These are phyloP conservation scores for Eulemur macaco DNA, from an alignment of 2,113 vertebrate genomes.

Conservation along the genomic window DNA sequence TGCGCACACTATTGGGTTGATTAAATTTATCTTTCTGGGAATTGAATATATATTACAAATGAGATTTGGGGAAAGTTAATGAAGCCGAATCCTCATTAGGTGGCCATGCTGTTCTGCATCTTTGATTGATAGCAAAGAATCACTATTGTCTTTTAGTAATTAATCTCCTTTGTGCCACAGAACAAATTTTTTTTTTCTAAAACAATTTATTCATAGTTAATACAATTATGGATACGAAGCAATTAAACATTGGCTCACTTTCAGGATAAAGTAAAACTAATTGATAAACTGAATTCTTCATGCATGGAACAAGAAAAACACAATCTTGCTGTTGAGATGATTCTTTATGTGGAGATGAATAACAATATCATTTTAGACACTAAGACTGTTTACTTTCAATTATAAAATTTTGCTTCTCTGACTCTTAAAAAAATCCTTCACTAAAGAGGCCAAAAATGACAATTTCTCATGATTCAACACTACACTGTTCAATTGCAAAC, in stretches of 20 bases:
- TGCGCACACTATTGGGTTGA: neutral
- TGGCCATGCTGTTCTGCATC: slow-evolving; percentile 48
- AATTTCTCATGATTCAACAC: neutral
- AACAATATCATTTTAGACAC: neutral
- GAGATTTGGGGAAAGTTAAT: slow-evolving; percentile 67
- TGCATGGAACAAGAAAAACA: slow-evolving; percentile 12
- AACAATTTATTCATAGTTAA: slow-evolving; percentile 73
- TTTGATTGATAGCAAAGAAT: slow-evolving; percentile 67
- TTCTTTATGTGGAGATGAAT: slow-evolving; percentile 3
- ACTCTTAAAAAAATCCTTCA: neutral
- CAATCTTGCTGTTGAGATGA: neutral
- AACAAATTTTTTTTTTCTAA: slow-evolving; percentile 64
- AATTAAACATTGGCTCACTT: slow-evolving; percentile 67
- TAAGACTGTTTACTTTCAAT: slow-evolving; percentile 49
- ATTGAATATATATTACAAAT: slow-evolving; percentile 61
- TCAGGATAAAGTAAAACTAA: slow-evolving; percentile 63
- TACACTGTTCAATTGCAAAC: neutral
- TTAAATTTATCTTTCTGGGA: slow-evolving; percentile 59
- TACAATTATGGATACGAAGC: slow-evolving; percentile 73
- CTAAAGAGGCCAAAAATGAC: neutral
- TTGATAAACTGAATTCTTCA: slow-evolving; percentile 66
- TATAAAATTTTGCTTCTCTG: slow-evolving; percentile 41
- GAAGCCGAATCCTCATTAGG: slow-evolving; percentile 67
- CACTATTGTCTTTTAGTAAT: slow-evolving; percentile 74
- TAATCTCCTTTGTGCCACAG: slow-evolving; percentile 74